phyloP scores from a whole-genome alignment of 2,888 invertebrate genomes.

The Coenonympha glycerion region DNA sequence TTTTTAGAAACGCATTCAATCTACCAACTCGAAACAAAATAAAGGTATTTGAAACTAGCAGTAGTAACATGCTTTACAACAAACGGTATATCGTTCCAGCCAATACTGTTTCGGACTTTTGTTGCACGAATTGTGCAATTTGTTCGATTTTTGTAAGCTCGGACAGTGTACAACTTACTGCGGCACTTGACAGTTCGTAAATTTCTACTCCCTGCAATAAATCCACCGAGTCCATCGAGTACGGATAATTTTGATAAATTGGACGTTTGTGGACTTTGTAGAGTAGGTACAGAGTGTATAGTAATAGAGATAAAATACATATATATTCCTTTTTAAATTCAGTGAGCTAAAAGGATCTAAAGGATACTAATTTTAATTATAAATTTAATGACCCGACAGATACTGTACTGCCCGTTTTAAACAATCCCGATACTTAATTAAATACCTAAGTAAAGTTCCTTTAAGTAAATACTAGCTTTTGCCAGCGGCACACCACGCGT shows the following conservation, averaged over 20 bases:
- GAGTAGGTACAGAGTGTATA: too few relatives aligned
- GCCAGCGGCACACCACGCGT: too few relatives aligned
- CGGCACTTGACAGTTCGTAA: constrained; percentile 20
- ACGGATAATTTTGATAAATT: constrained; percentile 11
- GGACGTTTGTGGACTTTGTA: background rate
- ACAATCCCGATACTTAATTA: too few relatives aligned
- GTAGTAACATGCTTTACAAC: background rate
- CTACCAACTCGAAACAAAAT: background rate
- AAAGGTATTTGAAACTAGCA: background rate
- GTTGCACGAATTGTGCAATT: constrained; percentile 12
- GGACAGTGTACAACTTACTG: constrained; percentile 19
- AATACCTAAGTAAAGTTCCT: too few relatives aligned
- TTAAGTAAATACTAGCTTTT: too few relatives aligned
- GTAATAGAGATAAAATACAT: too few relatives aligned
- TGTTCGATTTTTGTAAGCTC: constrained; percentile 12
- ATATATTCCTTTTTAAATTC: too few relatives aligned
- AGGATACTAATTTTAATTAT: too few relatives aligned
- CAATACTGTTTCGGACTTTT: constrained; percentile 7
- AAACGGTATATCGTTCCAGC: background rate
- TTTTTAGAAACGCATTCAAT: constrained; percentile 1
- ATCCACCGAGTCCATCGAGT: constrained; percentile 19
- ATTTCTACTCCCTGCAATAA: constrained; percentile 24
- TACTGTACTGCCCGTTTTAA: too few relatives aligned
- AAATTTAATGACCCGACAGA: too few relatives aligned
- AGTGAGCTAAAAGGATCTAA: too few relatives aligned